Conservation (phyloP, 2,797 vertebrate species). For the Thamnophis elegans region DNA sequence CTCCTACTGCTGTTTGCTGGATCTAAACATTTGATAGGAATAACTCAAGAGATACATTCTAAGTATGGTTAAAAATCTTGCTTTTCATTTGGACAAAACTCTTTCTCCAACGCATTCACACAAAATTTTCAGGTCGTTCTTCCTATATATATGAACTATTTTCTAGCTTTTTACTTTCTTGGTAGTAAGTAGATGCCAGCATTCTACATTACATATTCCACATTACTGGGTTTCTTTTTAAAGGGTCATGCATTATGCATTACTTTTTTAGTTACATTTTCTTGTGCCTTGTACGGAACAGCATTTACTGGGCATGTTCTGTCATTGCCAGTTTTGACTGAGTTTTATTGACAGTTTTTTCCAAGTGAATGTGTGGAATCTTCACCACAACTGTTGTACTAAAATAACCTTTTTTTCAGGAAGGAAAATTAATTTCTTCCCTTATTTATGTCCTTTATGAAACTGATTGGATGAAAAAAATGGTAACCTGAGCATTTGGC, state of each 20-base stretch:
- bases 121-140: background rate
- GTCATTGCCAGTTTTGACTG: background rate
- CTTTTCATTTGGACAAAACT: conserved; percentile 36
- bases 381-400: background rate
- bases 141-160: background rate
- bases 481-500: background rate
- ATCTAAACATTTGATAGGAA: conserved; percentile 22
- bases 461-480: conserved; percentile 1
- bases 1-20: conserved; percentile 14
- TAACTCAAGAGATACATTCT: conserved; percentile 18
- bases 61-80: conserved; percentile 26
- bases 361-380: background rate
- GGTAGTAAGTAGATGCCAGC: conserved; percentile 18
- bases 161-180: conserved; percentile 17
- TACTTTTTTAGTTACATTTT: background rate
- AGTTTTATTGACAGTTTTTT: conserved; percentile 5
- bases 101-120: background rate
- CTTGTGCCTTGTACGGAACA: conserved; percentile 22
- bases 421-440: background rate
- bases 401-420: background rate
- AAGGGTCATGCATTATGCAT: background rate
- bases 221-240: conserved; percentile 15
- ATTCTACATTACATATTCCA: background rate
- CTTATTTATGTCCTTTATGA: background rate
- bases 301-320: background rate